Base-by-base conservation (phyloP, 2,797 vertebrate genomes). In the Bovichtus variegatus region DNA sequence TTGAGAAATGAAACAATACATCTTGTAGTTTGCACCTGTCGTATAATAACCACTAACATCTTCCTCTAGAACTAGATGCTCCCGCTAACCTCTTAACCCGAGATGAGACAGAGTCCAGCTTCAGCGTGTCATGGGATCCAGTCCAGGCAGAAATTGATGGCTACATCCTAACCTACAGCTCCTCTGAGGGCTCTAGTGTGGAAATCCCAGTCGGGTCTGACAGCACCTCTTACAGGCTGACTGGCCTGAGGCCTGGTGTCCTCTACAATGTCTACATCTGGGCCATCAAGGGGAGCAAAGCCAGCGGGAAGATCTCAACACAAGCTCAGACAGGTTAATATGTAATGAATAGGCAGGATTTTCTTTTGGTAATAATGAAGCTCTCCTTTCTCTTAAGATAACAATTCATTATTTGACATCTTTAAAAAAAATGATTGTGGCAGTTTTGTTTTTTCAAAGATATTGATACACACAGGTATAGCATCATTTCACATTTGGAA, bases 151-250 rank as follows among this genome's bases (percentile, higher is more conserved):
- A 91, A 46, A 85, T 94, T 51, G 96, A 97, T 76, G 93, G 91
- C 85, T 97, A 97, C 79, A 54, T 95, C 78, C 82, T 96, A 61
- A 95, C 79, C 73, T 95, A 96, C 87, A 91, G 82, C 69, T 95
- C 94, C 0, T 82, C 88, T 21, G 90, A 94, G 15, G 94, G 95
- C 41, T 82, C 91, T 64, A 87, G 88, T 74, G 74, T 69, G 61
- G 95, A 96, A 78, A 84, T 94, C 44, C 81, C 75, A 0, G 83
- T 97, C 41, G 88, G 87, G 44, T 87, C 95, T 85, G 93, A 95
- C 43, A 93, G 87, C 81, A 90, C 50, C 74, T 90, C 92, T 82
- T 85, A 95, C 40, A 78, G 54, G 38, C 85, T 97, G 86, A 93
- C 61, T 11, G 93, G 84, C 65, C 89, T 97, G 81, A 95, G 67